Evolutionary conservation across 2,113 vertebrate species (phyloP), one percentile per base, ranked within the genome.

Genomic region (Eretmochelys imbricata): DNA sequence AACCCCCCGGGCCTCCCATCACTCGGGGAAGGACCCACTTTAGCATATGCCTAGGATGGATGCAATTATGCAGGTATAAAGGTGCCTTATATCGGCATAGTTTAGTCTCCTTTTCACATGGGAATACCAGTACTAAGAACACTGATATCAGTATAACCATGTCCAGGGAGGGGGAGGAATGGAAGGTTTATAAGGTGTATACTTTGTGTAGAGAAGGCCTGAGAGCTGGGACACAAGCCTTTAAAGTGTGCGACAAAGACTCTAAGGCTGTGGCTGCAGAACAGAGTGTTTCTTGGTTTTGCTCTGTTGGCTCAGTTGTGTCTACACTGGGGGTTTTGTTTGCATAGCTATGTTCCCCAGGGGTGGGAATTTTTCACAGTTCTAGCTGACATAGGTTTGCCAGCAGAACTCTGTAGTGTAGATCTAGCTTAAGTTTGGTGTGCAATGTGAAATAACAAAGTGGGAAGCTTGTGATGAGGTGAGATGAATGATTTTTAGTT

Each of bases 401-500:
- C n/a, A 72, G 65, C 35, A 72, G 65, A 72, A 38, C 35, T 38
- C 31, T 35, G 62, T n/a, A 72, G 35, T 38, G 65, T 22, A 72
- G 19, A 38, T 38, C n/a, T 35, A 1, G 42, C 38, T 38, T 20
- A 22, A 16, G 5, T 38, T 17, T 53, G 84, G 16, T 42, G 50
- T 78, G 38, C 69, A 76, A 46, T 1, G 12, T 76, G 51, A 46
- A 42, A 46, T 55, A 17, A 76, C 27, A 19, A 29, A 55, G 46
- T 2, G 16, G 38, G 72, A 87, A 57, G 50, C 0, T 72, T 84
- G 50, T 25, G 19, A 49, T 29, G 78, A 62, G 81, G 5, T 19
- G 5, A 31, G 0, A 0, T 38, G 35, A 53, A 14, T 13, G 24
- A 62, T 62, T 84, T 62, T 54, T n/a, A 55, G 16, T 54, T 24